Conservation (phyloP, 2,113 vertebrate genomes). For the Epinephelus fuscoguttatus region DNA sequence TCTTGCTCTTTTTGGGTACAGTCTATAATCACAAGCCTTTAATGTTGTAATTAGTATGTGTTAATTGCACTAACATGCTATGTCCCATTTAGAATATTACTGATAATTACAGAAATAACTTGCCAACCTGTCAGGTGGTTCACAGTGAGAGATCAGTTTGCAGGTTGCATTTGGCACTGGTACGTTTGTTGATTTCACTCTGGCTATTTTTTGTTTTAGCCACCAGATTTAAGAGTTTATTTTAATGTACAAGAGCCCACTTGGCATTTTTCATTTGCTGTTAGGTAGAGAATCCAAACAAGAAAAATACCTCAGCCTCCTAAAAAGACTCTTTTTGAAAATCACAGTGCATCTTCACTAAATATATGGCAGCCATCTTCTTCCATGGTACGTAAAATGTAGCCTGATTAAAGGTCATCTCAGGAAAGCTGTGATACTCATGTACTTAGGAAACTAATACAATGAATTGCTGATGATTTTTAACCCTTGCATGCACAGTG, state of each 20-base stretch:
- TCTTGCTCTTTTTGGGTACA: slow-evolving; percentile 9
- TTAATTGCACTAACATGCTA: background rate
- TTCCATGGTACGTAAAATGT: background rate
- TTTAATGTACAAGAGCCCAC: background rate
- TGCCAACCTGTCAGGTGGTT: background rate
- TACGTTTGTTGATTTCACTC: background rate
- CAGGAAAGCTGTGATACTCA: background rate
- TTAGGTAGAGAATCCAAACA: background rate
- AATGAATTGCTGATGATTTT: background rate
- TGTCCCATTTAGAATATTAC: background rate
- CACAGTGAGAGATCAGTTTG: background rate
- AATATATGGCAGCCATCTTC: background rate
- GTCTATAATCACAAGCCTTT: slow-evolving; percentile 5
- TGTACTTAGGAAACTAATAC: background rate
- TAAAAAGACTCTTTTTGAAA: background rate
- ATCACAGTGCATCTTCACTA: background rate
- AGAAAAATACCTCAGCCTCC: background rate
- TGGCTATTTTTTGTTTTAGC: background rate
- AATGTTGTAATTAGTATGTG: background rate
- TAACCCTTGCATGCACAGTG: too few relatives aligned
- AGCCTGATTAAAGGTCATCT: background rate
- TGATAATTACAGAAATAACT: background rate
- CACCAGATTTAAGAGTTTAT: background rate
- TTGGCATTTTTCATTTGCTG: background rate
- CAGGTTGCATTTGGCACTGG: background rate